These are phyloP conservation scores for Clarias fuscus DNA, from an alignment of 2,797 vertebrate genomes.

Conservation along the genomic window DNA sequence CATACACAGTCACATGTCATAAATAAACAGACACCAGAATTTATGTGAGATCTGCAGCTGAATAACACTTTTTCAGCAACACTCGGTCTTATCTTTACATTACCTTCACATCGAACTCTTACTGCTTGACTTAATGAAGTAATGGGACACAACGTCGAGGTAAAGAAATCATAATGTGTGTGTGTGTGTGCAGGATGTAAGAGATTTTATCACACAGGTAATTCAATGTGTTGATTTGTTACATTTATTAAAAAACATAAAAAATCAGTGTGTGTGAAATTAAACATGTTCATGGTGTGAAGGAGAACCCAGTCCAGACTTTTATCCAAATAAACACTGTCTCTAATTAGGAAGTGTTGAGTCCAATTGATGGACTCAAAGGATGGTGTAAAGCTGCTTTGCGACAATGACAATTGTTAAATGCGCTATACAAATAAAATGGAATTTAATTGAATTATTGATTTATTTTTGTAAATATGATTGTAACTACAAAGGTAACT, in stretches of 20 bases:
- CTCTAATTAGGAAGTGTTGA: neutral
- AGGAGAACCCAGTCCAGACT: neutral
- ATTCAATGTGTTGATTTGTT: neutral
- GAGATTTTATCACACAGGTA: neutral
- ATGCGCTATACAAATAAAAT: too few relatives aligned
- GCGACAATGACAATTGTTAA: too few relatives aligned
- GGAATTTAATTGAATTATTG: too few relatives aligned
- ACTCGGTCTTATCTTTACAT: neutral
- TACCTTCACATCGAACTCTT: neutral
- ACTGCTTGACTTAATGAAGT: neutral
- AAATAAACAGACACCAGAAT: neutral
- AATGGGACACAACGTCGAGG: neutral
- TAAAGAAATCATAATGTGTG: neutral
- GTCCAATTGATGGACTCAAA: too few relatives aligned
- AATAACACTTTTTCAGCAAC: neutral
- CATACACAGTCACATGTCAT: neutral
- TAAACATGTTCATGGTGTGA: neutral
- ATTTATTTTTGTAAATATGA: too few relatives aligned
- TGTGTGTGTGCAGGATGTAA: neutral
- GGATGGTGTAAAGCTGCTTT: too few relatives aligned
- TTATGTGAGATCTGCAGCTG: neutral
- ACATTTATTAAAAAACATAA: neutral
- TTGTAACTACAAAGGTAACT: too few relatives aligned
- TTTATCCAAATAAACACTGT: neutral
- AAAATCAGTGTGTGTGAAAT: neutral